Conservation (phyloP, 1,140 invertebrate genomes). For the Acromyrmex charruanus region DNA sequence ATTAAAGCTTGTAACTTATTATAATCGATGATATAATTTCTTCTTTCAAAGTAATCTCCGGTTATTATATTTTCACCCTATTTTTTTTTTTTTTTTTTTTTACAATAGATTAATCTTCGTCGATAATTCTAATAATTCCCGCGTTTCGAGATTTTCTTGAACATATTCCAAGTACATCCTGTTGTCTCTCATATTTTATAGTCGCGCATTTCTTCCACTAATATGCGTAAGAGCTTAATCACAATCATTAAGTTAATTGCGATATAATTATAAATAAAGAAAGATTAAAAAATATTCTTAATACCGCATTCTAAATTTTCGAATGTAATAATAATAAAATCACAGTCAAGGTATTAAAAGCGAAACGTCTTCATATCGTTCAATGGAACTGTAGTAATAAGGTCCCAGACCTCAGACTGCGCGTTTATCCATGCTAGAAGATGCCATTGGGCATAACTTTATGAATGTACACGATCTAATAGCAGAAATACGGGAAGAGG, state of each 20-base stretch:
- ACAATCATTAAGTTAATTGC: slow-evolving; percentile 6
- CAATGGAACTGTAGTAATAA: neutral
- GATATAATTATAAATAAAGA: neutral
- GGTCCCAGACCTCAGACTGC: neutral
- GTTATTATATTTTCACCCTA: neutral
- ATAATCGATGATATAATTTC: neutral
- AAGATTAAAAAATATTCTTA: neutral
- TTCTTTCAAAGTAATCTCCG: neutral
- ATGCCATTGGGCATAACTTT: slow-evolving; percentile 21
- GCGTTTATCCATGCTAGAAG: slow-evolving; percentile 1
- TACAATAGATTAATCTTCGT: slow-evolving; percentile 1
- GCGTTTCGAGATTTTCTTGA: neutral
- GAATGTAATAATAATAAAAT: slow-evolving; percentile 19
- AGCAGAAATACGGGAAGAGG: slow-evolving; percentile 26
- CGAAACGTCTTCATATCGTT: slow-evolving; percentile 8
- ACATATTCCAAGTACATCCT: neutral
- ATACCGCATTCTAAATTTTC: neutral
- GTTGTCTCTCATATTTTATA: neutral
- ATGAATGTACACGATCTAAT: slow-evolving; percentile 44
- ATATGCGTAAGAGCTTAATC: neutral
- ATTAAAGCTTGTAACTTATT: neutral
- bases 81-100: neutral
- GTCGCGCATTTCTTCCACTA: neutral
- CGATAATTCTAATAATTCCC: neutral
- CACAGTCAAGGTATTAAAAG: neutral